Evolutionary conservation across 2,888 invertebrate species (phyloP).

Genomic region (Chrysolina haemoptera): DNA sequence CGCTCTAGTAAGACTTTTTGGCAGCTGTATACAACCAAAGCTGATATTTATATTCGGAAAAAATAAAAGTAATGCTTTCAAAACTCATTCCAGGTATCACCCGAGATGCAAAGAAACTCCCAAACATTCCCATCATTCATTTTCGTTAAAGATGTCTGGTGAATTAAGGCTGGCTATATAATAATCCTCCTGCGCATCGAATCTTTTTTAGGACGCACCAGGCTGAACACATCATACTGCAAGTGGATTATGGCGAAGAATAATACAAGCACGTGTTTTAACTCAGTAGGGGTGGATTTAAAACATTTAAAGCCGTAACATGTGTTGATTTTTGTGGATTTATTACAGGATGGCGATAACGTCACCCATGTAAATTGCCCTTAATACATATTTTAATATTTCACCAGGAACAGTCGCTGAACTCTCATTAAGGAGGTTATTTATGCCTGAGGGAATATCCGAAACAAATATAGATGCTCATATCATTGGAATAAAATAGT

Average conservation of each 20-base stretch:
- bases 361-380: slow-evolving; percentile 39
- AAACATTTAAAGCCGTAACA: slow-evolving; percentile 48
- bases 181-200: slow-evolving; percentile 5
- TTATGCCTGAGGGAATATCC: too few species aligned
- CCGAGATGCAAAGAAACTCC: not conserved
- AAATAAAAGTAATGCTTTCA: too few species aligned
- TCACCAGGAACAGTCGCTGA: not conserved
- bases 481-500: too few species aligned
- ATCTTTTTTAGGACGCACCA: slow-evolving; percentile 32
- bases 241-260: slow-evolving; percentile 41
- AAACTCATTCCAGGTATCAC: not conserved
- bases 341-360: slow-evolving; percentile 34
- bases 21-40: too few species aligned
- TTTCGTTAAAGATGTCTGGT: not conserved
- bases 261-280: slow-evolving; percentile 47
- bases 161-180: not conserved
- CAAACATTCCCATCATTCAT: slow-evolving; percentile 9
- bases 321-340: slow-evolving; percentile 48
- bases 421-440: not conserved
- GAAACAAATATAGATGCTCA: too few species aligned
- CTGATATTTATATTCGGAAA: too few species aligned
- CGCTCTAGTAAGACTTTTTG: too few species aligned
- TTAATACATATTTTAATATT: slow-evolving; percentile 30
- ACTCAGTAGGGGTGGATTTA: slow-evolving; percentile 46
- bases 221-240: slow-evolving; percentile 47